Conservation (phyloP, 2,113 vertebrate genomes). For the Cebidichthys violaceus region DNA sequence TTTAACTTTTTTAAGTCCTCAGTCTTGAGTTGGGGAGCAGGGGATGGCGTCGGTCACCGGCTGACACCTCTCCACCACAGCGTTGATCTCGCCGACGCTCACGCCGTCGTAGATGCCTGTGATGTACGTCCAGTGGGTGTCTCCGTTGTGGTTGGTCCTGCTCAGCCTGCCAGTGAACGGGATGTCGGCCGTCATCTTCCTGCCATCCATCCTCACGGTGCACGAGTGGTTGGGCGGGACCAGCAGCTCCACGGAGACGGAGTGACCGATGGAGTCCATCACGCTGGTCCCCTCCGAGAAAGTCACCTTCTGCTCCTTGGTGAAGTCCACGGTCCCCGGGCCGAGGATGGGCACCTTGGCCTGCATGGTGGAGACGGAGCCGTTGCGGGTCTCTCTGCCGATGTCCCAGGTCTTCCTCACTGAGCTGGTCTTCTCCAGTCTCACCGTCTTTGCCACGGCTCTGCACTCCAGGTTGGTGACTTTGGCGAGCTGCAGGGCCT, state of each 20-base stretch:
- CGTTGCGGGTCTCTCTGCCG: slow-evolving; percentile 72
- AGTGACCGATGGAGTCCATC: slow-evolving; percentile 73
- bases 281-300: slow-evolving; percentile 78
- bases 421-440: slow-evolving; percentile 75
- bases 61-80: slow-evolving; percentile 81
- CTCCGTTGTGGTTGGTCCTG: slow-evolving; percentile 77
- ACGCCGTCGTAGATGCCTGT: slow-evolving; percentile 75
- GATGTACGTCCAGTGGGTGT: slow-evolving; percentile 80
- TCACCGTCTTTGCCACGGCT: slow-evolving; percentile 74
- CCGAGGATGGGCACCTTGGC: slow-evolving; percentile 79
- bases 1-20: not conserved
- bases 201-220: slow-evolving; percentile 78
- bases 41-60: slow-evolving; percentile 73
- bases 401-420: slow-evolving; percentile 80
- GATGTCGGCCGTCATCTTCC: slow-evolving; percentile 81
- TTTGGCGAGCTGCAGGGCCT: slow-evolving; percentile 77
- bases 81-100: slow-evolving; percentile 77
- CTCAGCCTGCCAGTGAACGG: slow-evolving; percentile 80
- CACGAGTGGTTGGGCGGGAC: slow-evolving; percentile 82
- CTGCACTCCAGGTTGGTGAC: slow-evolving; percentile 82
- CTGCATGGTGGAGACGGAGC: slow-evolving; percentile 77
- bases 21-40: slow-evolving; percentile 49
- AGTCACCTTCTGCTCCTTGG: slow-evolving; percentile 76
- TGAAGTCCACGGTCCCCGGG: slow-evolving; percentile 72
- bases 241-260: slow-evolving; percentile 70